These are phyloP conservation scores for Leiothrix lutea DNA, from an alignment of 2,113 vertebrate genomes.

Conservation along the genomic window DNA sequence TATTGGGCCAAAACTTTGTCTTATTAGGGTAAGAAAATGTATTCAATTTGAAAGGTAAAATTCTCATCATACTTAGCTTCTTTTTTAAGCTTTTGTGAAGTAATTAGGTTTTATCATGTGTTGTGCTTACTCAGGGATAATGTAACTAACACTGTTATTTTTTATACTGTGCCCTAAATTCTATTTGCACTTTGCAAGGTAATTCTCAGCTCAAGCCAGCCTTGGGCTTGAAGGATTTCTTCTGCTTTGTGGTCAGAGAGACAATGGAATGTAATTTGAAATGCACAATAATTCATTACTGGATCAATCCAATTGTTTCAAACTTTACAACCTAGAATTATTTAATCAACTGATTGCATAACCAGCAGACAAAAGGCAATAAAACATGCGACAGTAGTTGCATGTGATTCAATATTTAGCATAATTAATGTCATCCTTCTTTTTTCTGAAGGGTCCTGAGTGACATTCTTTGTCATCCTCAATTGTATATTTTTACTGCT, in stretches of 20 bases:
- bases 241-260: constrained; percentile 67
- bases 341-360: constrained; percentile 70
- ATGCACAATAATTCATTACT: constrained; percentile 61
- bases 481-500: background rate
- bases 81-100: constrained; percentile 51
- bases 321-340: constrained; percentile 57
- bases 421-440: constrained; percentile 45
- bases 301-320: constrained; percentile 69
- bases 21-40: constrained; percentile 68
- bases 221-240: constrained; percentile 69
- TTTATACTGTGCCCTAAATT: constrained; percentile 65
- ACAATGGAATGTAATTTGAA: constrained; percentile 70
- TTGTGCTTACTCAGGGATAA: constrained; percentile 66
- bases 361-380: constrained; percentile 44
- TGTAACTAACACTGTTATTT: constrained; percentile 45
- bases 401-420: constrained; percentile 44
- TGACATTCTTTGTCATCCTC: constrained; percentile 1
- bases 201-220: constrained; percentile 72
- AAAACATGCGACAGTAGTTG: background rate
- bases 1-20: constrained; percentile 55
- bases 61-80: constrained; percentile 18
- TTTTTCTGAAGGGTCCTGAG: constrained; percentile 6
- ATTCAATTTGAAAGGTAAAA: constrained; percentile 60
- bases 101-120: constrained; percentile 61
- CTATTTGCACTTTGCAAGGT: constrained; percentile 72